These are phyloP conservation scores for Melanocharis versteri DNA, from an alignment of 2,113 vertebrate species.

Conservation along the genomic window DNA sequence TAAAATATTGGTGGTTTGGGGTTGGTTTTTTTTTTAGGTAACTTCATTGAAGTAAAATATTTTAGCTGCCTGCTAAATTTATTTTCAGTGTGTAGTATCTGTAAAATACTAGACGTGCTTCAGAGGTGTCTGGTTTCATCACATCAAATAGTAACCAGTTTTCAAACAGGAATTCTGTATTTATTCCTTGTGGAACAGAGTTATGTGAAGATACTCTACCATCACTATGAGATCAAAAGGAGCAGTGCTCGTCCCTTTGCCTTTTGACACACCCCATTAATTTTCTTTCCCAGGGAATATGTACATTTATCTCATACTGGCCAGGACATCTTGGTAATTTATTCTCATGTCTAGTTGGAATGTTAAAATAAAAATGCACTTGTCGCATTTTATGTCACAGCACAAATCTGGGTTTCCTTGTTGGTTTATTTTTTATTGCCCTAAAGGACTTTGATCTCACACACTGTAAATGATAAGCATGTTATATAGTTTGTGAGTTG, in stretches of 20 bases:
- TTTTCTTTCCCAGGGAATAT: not conserved
- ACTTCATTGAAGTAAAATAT: not conserved
- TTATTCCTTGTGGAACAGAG: not conserved
- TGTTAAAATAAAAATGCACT: not conserved
- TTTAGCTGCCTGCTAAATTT: not conserved
- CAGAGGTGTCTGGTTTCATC: not conserved
- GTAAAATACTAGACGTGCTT: not conserved
- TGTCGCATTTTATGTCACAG: not conserved
- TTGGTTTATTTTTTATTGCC: slow-evolving; percentile 17
- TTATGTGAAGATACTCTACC: not conserved
- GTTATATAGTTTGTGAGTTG: not conserved
- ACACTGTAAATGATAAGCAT: not conserved
- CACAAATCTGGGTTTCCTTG: not conserved
- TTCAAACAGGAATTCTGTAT: not conserved
- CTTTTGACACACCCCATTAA: not conserved
- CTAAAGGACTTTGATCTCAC: slow-evolving; percentile 47
- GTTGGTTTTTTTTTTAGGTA: not conserved
- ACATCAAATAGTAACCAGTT: not conserved
- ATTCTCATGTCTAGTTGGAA: not conserved
- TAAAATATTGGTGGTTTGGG: not conserved
- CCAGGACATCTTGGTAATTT: not conserved
- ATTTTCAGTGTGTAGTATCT: not conserved
- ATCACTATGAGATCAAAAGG: fast-evolving
- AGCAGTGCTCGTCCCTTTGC: not conserved
- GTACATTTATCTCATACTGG: not conserved